These are phyloP conservation scores for Eolophus roseicapilla DNA, from an alignment of 2,113 vertebrate species.

Conservation along the genomic window DNA sequence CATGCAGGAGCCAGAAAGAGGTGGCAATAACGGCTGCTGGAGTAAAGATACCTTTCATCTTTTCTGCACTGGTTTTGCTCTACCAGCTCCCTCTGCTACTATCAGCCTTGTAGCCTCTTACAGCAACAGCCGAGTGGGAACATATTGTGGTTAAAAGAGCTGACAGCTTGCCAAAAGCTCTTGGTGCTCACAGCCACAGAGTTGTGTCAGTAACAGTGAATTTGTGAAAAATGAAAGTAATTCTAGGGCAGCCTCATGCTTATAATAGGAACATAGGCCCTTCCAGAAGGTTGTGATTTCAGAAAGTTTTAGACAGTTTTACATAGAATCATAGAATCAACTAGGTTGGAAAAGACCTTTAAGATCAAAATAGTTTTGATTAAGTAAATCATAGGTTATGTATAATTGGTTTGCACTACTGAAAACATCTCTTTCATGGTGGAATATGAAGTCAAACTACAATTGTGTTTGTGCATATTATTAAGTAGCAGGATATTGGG, in stretches of 20 bases:
- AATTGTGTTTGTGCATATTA: not conserved
- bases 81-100: not conserved
- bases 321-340: not conserved
- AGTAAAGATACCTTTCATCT: slow-evolving; percentile 22
- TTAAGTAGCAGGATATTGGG: not conserved
- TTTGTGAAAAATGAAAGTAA: not conserved
- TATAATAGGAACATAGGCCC: not conserved
- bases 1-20: not conserved
- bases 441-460: not conserved
- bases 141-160: not conserved
- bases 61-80: not conserved
- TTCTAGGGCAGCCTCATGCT: not conserved
- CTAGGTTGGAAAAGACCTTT: not conserved
- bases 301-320: not conserved
- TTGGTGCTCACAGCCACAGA: not conserved
- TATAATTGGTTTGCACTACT: not conserved
- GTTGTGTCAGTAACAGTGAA: not conserved
- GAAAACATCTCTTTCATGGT: not conserved
- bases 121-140: not conserved
- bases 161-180: not conserved
- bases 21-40: not conserved
- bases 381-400: not conserved
- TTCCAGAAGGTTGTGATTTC: not conserved
- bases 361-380: not conserved
- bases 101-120: not conserved